Conservation (phyloP, 2,113 vertebrate species). For the Bubo scandiacus region DNA sequence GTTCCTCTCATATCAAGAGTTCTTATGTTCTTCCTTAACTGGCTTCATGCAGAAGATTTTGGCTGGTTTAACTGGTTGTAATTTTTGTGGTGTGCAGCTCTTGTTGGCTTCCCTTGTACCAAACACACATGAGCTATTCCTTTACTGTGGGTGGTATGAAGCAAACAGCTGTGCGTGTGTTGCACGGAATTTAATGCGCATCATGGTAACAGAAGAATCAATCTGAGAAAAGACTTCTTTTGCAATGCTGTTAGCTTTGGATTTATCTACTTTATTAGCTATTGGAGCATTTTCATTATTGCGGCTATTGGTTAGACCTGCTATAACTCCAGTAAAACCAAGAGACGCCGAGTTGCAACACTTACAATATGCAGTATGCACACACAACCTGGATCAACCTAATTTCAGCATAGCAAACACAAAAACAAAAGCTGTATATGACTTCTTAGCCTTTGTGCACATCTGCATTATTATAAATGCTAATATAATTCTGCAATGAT, state of each 20-base stretch:
- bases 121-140: neutral
- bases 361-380: slow-evolving; percentile 34
- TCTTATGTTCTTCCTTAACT: neutral
- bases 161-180: neutral
- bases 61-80: neutral
- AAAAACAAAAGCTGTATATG: slow-evolving; percentile 89
- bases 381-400: slow-evolving; percentile 67
- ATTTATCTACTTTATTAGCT: slow-evolving; percentile 53
- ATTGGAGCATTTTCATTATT: neutral
- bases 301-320: neutral
- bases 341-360: neutral
- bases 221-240: neutral
- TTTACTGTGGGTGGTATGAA: neutral
- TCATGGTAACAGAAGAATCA: slow-evolving; percentile 4
- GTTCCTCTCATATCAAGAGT: neutral
- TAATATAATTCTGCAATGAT: slow-evolving; percentile 99
- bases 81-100: slow-evolving; percentile 18
- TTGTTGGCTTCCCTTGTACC: neutral
- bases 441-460: slow-evolving; percentile 88
- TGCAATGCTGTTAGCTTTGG: slow-evolving; percentile 9
- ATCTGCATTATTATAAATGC: slow-evolving; percentile 98
- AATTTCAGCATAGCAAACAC: slow-evolving; percentile 72
- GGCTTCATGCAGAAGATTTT: neutral
- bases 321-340: slow-evolving; percentile 11
- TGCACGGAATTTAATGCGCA: slow-evolving; percentile 7